phyloP scores from a whole-genome alignment of 2,797 vertebrate species.

The Chrosomus eos region DNA sequence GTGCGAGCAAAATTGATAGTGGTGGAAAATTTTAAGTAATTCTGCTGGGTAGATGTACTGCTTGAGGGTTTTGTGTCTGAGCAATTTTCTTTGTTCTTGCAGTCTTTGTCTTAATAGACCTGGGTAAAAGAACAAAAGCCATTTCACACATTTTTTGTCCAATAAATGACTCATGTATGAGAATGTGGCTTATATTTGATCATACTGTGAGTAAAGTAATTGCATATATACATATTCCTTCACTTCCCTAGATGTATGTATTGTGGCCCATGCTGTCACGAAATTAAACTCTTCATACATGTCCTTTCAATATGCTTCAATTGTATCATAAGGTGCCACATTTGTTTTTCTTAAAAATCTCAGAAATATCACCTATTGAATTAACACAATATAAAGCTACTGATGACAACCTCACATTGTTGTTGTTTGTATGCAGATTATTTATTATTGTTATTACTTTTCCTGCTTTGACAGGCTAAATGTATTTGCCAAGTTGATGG shows the following conservation, averaged over 20 bases:
- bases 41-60: background rate
- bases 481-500: too few species aligned
- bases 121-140: conserved; percentile 81
- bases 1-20: background rate
- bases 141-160: background rate
- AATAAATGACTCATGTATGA: background rate
- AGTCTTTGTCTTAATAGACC: conserved; percentile 85
- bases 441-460: too few species aligned
- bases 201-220: background rate
- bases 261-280: background rate
- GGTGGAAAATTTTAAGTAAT: background rate
- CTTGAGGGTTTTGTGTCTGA: background rate
- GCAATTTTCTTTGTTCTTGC: conserved; percentile 45
- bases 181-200: conserved; percentile 15
- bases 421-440: too few species aligned
- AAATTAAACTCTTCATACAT: background rate
- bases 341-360: background rate
- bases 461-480: too few species aligned
- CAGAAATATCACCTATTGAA: background rate
- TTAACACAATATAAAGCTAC: background rate
- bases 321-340: background rate
- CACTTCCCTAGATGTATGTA: background rate
- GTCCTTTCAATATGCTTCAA: background rate
- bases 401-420: too few species aligned
- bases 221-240: background rate